Evolutionary conservation across 2,797 vertebrate genomes (phyloP).

Genomic region (Eupleurogrammus muticus): DNA sequence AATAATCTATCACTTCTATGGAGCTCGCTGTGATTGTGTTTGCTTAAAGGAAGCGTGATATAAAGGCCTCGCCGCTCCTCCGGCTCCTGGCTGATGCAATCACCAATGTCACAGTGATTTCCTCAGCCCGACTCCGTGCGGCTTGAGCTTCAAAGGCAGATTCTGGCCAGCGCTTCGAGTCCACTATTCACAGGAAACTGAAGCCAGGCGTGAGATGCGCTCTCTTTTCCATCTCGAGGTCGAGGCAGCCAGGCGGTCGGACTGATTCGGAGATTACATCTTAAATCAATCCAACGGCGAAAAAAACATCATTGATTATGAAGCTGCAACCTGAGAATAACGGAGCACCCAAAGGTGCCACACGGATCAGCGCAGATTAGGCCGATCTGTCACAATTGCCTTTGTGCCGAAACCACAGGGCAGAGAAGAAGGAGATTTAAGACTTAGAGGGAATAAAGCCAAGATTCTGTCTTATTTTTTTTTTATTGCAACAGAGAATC

Average conservation of each 20-base stretch:
- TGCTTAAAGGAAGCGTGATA: constrained; percentile 12
- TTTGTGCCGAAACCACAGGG: constrained; percentile 58
- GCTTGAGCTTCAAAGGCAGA: constrained; percentile 41
- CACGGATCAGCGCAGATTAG: constrained; percentile 57
- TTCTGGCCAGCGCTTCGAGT: constrained; percentile 6
- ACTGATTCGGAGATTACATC: constrained; percentile 36
- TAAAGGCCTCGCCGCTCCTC: constrained; percentile 12
- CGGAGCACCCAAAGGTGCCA: constrained; percentile 52
- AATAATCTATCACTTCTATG: constrained; percentile 37
- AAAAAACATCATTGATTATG: constrained; percentile 38
- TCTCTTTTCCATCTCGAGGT: background rate
- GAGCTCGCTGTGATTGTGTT: constrained; percentile 39
- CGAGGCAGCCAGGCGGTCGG: constrained; percentile 19
- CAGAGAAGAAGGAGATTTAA: constrained; percentile 51
- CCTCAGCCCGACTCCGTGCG: constrained; percentile 8
- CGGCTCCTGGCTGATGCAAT: constrained; percentile 17
- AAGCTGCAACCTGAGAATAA: constrained; percentile 37
- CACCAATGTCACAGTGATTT: background rate
- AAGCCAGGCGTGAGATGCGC: constrained; percentile 36
- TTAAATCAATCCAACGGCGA: constrained; percentile 39
- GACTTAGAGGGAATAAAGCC: constrained; percentile 38
- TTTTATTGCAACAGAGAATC: constrained; percentile 51
- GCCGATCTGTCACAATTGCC: constrained; percentile 46
- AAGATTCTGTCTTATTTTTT: constrained; percentile 50
- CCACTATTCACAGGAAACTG: constrained; percentile 42